Evolutionary conservation across 1,140 invertebrate species (phyloP), one percentile per base, ranked within the genome.

Genomic region (Trachymyrmex cornetzi): DNA sequence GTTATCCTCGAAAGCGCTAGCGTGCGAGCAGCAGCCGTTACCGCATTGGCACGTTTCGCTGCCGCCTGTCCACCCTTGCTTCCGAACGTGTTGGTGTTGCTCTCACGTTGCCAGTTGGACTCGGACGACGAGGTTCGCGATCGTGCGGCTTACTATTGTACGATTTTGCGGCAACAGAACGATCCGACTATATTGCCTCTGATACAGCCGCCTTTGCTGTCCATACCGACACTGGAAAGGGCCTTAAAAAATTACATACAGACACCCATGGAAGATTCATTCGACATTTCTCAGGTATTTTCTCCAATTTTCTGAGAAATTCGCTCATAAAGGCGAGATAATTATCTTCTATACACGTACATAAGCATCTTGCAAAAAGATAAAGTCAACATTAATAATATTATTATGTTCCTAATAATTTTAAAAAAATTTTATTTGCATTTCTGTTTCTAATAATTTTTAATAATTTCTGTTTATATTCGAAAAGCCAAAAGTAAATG

Each of bases 111-210:
- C 94, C 98, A 99, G 94, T 96, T 99, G 95, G 99, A 99, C 94
- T 97, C 98, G 0, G 99, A 99, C 94, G 99, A 99, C 95, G 99
- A 99, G 96, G 99, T 99, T 0, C 96, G 99, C 38, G 99, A 99
- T 96, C 96, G 99, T 69, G 99, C 99, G n/a, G 99, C 99, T 0
- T 99, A 99, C 93, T 99, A 99, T 95, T 97, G 98, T 80, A 97
- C 97, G 48, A 97, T 99, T 88, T 95, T 99, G 3, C 96, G 97
- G 87, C 95, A 94, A 77, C 94, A 96, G 85, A 96, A 96, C 71
- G 96, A 97, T 90, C 95, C 96, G 27, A 91, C 85, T 1, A 77
- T 95, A 19, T 34, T 95, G 3, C 92, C 93, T 16, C 69, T 95
- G 0, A 92, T 95, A 19, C 94, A 95, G 67, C 95, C 95, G 22